Conservation (phyloP, 2,797 vertebrate species). For the Dicrostonyx torquatus region DNA sequence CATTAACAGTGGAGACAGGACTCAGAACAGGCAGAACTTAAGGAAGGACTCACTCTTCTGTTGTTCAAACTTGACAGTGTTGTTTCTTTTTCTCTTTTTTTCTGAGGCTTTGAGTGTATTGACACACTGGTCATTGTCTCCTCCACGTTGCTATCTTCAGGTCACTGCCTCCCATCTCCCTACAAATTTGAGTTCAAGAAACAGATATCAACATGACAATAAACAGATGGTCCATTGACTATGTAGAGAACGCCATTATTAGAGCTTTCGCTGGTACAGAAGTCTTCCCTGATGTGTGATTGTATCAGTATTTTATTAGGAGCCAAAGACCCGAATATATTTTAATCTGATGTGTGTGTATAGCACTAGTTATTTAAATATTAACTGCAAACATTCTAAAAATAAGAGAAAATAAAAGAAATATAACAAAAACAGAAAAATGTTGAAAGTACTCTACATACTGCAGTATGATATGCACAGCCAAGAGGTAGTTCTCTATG, state of each 20-base stretch:
- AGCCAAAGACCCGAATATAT: neutral
- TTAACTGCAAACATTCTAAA: conserved; percentile 41
- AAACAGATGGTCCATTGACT: neutral
- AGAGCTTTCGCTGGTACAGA: neutral
- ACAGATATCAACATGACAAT: neutral
- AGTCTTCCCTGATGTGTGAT: neutral
- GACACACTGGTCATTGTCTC: neutral
- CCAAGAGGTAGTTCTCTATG: neutral
- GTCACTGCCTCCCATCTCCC: neutral
- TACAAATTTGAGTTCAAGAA: neutral
- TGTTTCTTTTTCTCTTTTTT: neutral
- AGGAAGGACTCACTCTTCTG: neutral
- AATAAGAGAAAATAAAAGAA: neutral
- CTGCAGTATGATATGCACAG: neutral
- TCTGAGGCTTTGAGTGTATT: neutral
- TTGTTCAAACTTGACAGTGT: neutral
- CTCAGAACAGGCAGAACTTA: neutral
- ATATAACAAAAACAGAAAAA: neutral
- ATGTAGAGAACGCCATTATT: neutral
- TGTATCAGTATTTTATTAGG: neutral
- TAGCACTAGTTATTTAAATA: conserved; percentile 32
- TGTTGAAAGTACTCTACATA: neutral
- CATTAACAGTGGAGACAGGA: neutral
- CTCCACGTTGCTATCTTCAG: neutral
- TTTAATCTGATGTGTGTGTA: neutral